Conservation (phyloP, 2,113 vertebrate species). For the Odocoileus virginianus region DNA sequence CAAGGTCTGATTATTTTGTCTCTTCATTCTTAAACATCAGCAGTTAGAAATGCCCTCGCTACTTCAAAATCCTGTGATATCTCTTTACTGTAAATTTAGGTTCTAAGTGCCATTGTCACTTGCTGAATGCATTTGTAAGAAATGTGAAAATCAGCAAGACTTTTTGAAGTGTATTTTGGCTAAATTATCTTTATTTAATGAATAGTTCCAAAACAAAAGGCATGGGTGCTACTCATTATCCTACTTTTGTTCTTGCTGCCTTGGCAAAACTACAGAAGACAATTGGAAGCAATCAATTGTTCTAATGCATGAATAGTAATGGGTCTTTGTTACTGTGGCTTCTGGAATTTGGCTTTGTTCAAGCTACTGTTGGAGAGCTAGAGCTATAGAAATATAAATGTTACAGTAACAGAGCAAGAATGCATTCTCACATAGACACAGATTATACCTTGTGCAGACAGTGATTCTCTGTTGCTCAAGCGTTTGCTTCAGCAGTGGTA, state of each 20-base stretch:
- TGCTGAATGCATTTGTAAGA: slow-evolving; percentile 58
- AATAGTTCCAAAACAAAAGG: slow-evolving; percentile 55
- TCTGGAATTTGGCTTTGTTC: slow-evolving; percentile 36
- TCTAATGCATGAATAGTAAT: slow-evolving; percentile 48
- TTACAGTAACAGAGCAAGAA: neutral
- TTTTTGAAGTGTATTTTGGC: slow-evolving; percentile 25
- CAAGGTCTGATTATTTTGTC: slow-evolving; percentile 38
- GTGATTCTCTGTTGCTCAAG: neutral
- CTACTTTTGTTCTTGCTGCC: slow-evolving; percentile 48
- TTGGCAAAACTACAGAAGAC: slow-evolving; percentile 35
- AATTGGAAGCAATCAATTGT: slow-evolving; percentile 15
- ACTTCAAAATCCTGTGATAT: slow-evolving; percentile 29
- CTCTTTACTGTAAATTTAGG: slow-evolving; percentile 59
- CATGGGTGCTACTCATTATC: neutral
- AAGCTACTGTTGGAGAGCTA: neutral
- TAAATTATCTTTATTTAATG: slow-evolving; percentile 33
- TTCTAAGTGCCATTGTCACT: slow-evolving; percentile 56
- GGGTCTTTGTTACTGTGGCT: slow-evolving; percentile 16
- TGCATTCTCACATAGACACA: neutral
- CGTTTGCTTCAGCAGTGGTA: neutral
- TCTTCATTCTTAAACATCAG: slow-evolving; percentile 55
- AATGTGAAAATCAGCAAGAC: neutral
- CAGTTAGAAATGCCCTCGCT: slow-evolving; percentile 57
- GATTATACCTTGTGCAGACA: neutral
- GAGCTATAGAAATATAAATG: neutral